Evolutionary conservation across 35 echinoderm and acorn worm genomes (phyloP), one percentile per base, ranked within the genome.

Genomic region (Ptychodera flava): DNA sequence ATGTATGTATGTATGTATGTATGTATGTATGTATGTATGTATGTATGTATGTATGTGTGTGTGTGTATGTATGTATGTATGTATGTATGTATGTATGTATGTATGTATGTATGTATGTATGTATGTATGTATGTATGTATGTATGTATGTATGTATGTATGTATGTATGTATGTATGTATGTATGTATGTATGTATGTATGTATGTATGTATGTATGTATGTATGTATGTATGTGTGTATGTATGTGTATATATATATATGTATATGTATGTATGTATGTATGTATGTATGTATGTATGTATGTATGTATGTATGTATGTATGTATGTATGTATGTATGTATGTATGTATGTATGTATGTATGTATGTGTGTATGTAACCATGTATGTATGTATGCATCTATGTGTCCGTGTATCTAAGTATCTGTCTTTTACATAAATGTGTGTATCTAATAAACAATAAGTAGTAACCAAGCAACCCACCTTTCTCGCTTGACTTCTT

Each of bases 1-100:
- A 64, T 64, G 45, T 64, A 64, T 64, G 45, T 64, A 64, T 64
- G 45, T 64, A 64, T 64, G 45, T 64, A 64, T 64, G 45, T 64
- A 64, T 64, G 45, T 64, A 64, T 64, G 45, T 64, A 64, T 64
- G 45, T 64, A 64, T 64, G 45, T 64, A 64, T 64, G 45, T 64
- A 64, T 64, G 45, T 64, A 12, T 64, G 45, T 64, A 64, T 64
- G 45, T 64, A 64, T 64, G 45, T 64, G 22, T 64, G 45, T 64
- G 22, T 64, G 45, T 64, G 45, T 64, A 64, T 64, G 45, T 64
- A 64, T 64, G 45, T 64, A 64, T 64, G 45, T 64, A 64, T 64
- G 45, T 64, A 64, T 64, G 45, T 64, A 64, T 64, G 45, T 64
- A 64, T 64, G 45, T 64, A 64, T 64, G 45, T 64, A 22, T 64